Conservation (phyloP, 2,113 vertebrate species). For the Vireo altiloquus region DNA sequence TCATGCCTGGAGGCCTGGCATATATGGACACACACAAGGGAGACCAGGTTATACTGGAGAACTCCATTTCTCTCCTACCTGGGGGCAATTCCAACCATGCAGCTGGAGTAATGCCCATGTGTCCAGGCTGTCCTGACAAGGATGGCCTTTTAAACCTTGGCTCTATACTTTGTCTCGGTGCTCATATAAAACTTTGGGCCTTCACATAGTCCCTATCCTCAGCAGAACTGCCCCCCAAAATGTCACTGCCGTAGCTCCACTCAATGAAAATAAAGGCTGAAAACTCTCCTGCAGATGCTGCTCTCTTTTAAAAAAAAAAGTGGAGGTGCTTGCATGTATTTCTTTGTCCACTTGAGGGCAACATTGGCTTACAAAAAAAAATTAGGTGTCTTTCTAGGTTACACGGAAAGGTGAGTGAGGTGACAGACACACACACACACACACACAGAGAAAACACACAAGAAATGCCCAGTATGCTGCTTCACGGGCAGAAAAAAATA, state of each 20-base stretch:
- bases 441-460: background rate
- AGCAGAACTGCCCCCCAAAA: background rate
- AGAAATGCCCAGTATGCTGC: background rate
- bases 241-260: background rate
- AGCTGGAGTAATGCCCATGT: rapidly evolving
- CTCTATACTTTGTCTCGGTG: background rate
- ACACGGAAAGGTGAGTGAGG: background rate
- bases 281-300: background rate
- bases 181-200: background rate
- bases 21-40: background rate
- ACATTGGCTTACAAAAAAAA: background rate
- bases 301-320: background rate
- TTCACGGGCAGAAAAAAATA: background rate
- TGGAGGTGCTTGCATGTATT: background rate
- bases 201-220: background rate
- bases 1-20: background rate
- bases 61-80: background rate
- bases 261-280: background rate
- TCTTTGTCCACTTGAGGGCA: conserved; percentile 31
- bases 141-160: background rate
- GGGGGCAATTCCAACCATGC: background rate
- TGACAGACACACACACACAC: rapidly evolving
- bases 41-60: background rate
- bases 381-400: background rate
- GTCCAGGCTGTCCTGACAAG: background rate